These are phyloP conservation scores for Orthosia gracilis DNA, from an alignment of 2,888 invertebrate genomes.

Conservation along the genomic window DNA sequence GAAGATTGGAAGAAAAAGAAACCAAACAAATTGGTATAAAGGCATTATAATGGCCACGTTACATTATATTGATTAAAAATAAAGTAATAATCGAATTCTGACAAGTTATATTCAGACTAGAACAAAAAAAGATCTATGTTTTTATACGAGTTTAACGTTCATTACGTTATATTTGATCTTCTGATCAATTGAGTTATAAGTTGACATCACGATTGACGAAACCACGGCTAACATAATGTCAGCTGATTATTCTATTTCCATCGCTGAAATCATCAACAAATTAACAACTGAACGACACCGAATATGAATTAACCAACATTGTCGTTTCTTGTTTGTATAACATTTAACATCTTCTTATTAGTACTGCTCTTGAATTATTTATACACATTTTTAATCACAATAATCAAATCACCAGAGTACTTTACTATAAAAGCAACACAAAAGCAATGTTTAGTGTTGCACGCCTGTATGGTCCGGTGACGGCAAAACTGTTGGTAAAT, in stretches of 20 bases:
- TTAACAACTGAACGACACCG: not conserved
- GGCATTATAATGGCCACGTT: too few relatives aligned
- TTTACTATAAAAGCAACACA: not conserved
- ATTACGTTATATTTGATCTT: too few relatives aligned
- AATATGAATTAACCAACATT: not conserved
- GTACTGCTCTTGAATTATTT: constrained; percentile 4
- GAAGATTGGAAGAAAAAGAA: too few relatives aligned
- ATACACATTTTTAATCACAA: not conserved
- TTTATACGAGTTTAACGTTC: too few relatives aligned
- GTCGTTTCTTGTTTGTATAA: constrained; percentile 10
- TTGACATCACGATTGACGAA: not conserved
- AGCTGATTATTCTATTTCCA: constrained; percentile 23
- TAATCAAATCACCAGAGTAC: not conserved
- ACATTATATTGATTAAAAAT: too few relatives aligned
- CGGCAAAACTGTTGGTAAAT: not conserved
- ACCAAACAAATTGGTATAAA: too few relatives aligned
- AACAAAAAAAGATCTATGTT: too few relatives aligned
- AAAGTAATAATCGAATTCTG: too few relatives aligned
- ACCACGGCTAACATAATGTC: not conserved
- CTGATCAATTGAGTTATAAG: too few relatives aligned
- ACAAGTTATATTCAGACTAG: too few relatives aligned
- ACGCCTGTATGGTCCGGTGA: not conserved
- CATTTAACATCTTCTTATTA: constrained; percentile 8
- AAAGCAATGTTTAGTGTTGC: too few relatives aligned
- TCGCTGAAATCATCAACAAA: constrained; percentile 29